Base-by-base conservation (phyloP, 2,113 vertebrate species). In the Rynchops niger region DNA sequence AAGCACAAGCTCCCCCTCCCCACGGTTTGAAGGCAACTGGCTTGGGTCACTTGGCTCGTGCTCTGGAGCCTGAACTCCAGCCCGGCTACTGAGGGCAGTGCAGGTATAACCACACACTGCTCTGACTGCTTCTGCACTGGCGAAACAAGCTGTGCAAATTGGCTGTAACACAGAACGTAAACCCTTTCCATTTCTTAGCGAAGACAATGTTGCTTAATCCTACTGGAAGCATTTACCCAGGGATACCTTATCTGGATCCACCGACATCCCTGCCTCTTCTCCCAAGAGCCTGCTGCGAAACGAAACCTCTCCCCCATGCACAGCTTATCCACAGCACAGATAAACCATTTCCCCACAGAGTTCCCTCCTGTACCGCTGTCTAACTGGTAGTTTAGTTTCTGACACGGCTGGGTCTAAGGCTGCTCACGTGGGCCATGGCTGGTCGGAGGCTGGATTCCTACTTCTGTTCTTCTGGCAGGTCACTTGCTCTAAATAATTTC, bases 201-300 rank as follows among this genome's bases (percentile, higher is more conserved):
- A 87, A 87, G 91, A 93, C 74, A 83, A 52, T 4, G 45, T 30
- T 66, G 71, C 91, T 90, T 91, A 95, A 86, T 80, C n/a, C 78
- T 91, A 52, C 82, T 40, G 74, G 84, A 96, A 88, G 42, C n/a
- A 13, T 81, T 94, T 77, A 90, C 66, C 15, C 66, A 82, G 73
- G 36, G 70, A 43, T 58, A 53, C 86, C 84, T 93, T 87, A 93
- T 85, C 84, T 52, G 45, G 53, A 95, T 86, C 66, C 58, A 42
- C 40, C 73, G 78, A 73, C 86, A 86, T 80, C 63, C 45, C 53
- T 55, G 53, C 66, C 70, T 63, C 58, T 74, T 93, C 63, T 91
- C 89, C 73, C 71, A 93, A 62, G 82, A 83, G 78, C 26, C 42
- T 81, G 26, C 40, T 40, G 71, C 2, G 8, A 94, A 94, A 94